Conservation (phyloP, 2,797 vertebrate genomes). For the Crypturellus tataupa region DNA sequence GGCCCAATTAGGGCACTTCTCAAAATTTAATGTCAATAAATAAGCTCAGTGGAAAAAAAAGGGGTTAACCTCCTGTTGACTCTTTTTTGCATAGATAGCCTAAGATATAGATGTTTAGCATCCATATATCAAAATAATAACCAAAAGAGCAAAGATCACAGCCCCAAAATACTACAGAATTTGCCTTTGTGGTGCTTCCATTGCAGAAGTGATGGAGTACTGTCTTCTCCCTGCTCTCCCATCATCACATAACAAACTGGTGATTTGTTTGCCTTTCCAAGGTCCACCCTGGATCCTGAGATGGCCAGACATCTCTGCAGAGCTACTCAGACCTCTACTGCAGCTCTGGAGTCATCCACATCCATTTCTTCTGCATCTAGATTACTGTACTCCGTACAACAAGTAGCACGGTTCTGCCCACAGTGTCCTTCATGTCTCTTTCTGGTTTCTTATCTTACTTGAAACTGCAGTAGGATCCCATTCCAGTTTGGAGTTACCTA, state of each 20-base stretch:
- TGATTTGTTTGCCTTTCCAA: background rate
- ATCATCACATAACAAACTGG: accelerated
- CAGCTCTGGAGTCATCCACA: background rate
- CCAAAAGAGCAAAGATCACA: background rate
- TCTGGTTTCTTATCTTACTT: background rate
- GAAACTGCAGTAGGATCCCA: conserved; percentile 39
- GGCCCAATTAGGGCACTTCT: background rate
- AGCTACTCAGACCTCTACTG: accelerated
- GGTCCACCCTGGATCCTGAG: accelerated
- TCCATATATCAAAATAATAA: background rate
- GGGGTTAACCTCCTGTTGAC: background rate
- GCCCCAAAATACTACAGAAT: background rate
- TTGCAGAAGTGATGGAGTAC: background rate
- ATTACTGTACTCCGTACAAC: background rate
- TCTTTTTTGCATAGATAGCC: background rate
- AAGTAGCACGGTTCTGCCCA: background rate
- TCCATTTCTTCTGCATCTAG: background rate
- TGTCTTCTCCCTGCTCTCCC: background rate
- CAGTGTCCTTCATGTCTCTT: background rate
- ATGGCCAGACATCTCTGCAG: background rate
- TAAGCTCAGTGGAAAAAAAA: background rate
- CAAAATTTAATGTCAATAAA: background rate
- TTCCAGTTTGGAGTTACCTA: conserved; percentile 76
- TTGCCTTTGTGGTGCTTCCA: background rate
- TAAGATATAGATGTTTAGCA: background rate